A percentile compares a stretch with the other conserved stretches of the same genome.
phyloP scores from a whole-genome alignment of 2,888 invertebrate species.

The Apodemia zela region DNA sequence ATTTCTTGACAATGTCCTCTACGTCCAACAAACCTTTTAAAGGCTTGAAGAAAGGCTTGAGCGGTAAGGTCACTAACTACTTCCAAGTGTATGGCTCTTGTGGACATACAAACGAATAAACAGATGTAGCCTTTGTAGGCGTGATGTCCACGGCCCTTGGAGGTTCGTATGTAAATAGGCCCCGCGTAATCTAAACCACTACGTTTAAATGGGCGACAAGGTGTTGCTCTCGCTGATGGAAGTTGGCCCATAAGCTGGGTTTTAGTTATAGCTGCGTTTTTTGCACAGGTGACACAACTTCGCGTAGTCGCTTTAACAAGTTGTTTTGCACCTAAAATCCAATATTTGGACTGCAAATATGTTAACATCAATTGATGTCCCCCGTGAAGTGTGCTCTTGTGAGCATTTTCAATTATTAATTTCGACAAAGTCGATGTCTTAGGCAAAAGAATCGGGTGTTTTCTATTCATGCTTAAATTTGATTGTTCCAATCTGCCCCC shows the following conservation, averaged over 20 bases:
- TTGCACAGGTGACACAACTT: neutral
- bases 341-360: too few species aligned
- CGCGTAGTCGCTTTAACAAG: neutral
- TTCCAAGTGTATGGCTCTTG: conserved; percentile 20
- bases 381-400: too few species aligned
- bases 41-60: conserved; percentile 19
- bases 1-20: conserved; percentile 21
- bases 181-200: neutral
- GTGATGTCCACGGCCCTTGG: neutral
- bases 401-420: too few species aligned
- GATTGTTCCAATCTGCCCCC: neutral
- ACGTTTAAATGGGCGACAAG: neutral
- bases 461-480: neutral
- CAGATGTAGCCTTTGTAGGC: neutral
- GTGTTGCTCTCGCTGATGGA: neutral
- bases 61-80: conserved; percentile 16
- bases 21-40: conserved; percentile 16
- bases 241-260: neutral
- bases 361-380: too few species aligned
- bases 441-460: neutral
- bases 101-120: neutral
- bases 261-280: neutral
- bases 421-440: too few species aligned
- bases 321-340: neutral
- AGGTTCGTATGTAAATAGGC: neutral